Base-by-base conservation (phyloP, 2,113 vertebrate genomes). In the Rhinichthys klamathensis region DNA sequence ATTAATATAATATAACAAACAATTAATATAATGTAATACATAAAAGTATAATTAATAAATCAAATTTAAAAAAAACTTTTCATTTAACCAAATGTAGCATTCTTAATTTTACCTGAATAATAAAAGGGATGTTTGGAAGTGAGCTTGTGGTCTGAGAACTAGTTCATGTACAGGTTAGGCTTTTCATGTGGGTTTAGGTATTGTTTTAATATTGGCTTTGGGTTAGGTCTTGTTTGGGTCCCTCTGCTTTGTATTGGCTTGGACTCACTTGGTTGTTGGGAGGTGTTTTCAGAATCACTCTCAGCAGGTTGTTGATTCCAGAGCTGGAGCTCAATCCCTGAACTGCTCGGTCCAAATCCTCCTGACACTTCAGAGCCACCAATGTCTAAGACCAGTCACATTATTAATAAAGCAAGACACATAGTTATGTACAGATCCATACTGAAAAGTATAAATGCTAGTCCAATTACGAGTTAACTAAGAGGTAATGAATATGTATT, bases 341-440 rank as follows among this genome's bases (percentile, higher is more conserved):
- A 90, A 97, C 88, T 0, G 96, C 96, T 90, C 95, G 94, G 90
- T 98, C 96, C 94, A 98, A 92, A 89, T 98, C 97, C 90, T 97
- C 96, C 93, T 98, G 97, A 83, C 94, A 96, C 94, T 96, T 96
- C 90, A 98, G 91, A 0, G 96, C 95, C 87, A 96, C 90, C 90
- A 96, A 91, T 86, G 96, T 88, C 97, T 97, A 88, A 86, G 91
- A 89, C 86, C 87, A 93, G 89, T 91, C 86, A 94, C 91, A 92
- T 30, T 18, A 23, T 72, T 25, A 70, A 54, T 15, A 69, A 38
- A 70, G 69, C 18, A 35, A 56, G 23, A 16, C 8, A 2, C 9
- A 44, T 23, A 25, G 11, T 13, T 46, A 41, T 41, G 35, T 35
- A 23, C 18, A 70, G 18, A 23, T 70, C 32, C 67, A 38, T 70